These are phyloP conservation scores for Tapirus indicus DNA, from an alignment of 2,797 vertebrate genomes.

Conservation along the genomic window DNA sequence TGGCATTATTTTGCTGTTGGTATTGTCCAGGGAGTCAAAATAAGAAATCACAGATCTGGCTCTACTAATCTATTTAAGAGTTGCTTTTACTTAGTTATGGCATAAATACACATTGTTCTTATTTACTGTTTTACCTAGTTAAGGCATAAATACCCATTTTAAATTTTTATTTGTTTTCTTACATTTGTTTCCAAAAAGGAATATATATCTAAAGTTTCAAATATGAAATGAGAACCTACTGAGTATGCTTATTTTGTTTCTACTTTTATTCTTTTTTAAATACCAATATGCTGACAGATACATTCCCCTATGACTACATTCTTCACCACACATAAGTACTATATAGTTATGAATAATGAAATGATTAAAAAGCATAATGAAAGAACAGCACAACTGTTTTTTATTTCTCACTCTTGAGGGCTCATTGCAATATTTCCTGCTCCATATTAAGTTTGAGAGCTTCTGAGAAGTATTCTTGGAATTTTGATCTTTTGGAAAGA, in stretches of 20 bases:
- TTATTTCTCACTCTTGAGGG: conserved; percentile 73
- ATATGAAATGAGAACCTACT: conserved; percentile 48
- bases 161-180: not conserved
- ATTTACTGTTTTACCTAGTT: not conserved
- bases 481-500: conserved; percentile 79
- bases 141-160: not conserved
- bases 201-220: conserved; percentile 3
- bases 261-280: conserved; percentile 62
- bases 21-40: not conserved
- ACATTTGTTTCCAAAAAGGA: conserved; percentile 37
- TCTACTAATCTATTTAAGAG: conserved; percentile 49
- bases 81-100: conserved; percentile 13
- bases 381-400: conserved; percentile 61
- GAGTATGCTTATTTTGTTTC: conserved; percentile 60
- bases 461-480: conserved; percentile 81
- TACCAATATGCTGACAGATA: conserved; percentile 15
- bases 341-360: conserved; percentile 75
- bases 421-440: conserved; percentile 77
- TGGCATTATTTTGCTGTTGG: conserved; percentile 39
- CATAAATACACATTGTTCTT: not conserved
- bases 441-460: conserved; percentile 79
- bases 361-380: conserved; percentile 76
- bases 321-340: conserved; percentile 64
- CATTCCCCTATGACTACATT: conserved; percentile 51
- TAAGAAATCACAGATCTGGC: conserved; percentile 33